Percentiles rank a stretch among this genome's conserved stretches.
Evolutionary conservation across 2,888 invertebrate species (phyloP).

Genomic region (Noctua pronuba): DNA sequence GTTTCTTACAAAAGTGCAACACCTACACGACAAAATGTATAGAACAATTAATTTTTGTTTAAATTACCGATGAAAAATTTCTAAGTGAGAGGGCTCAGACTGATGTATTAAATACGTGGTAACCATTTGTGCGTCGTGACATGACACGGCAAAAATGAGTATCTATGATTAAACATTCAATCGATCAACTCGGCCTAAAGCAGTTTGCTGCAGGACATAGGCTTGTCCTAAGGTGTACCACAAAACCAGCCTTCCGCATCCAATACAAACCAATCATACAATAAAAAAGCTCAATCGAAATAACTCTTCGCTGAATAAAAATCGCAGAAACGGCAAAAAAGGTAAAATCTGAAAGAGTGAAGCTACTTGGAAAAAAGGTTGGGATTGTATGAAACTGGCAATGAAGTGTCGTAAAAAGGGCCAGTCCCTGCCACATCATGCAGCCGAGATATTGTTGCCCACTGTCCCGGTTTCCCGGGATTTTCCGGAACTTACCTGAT

Average conservation of each 20-base stretch:
- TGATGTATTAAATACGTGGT: no score
- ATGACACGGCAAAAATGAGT: neutral
- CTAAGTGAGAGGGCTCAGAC: no score
- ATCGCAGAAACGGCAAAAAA: constrained; percentile 38
- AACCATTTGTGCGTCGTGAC: no score
- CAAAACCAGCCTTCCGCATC: neutral
- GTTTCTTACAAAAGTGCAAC: no score
- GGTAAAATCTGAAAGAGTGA: constrained; percentile 67
- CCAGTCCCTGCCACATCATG: constrained; percentile 64
- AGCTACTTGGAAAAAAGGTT: constrained; percentile 73
- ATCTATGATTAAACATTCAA: neutral
- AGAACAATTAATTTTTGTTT: no score
- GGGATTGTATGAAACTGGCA: constrained; percentile 72
- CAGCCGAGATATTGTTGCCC: constrained; percentile 59
- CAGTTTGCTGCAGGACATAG: neutral
- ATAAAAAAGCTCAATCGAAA: constrained; percentile 21
- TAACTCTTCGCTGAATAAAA: constrained; percentile 6
- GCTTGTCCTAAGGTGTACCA: neutral
- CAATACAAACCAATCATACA: neutral
- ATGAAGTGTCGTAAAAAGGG: constrained; percentile 74
- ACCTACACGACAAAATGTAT: no score
- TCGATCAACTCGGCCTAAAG: neutral
- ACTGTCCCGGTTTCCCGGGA: constrained; percentile 69
- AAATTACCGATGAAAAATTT: no score
- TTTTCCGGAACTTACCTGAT: constrained; percentile 43